Evolutionary conservation across 2,888 invertebrate species (phyloP), one percentile per base, ranked within the genome.

Genomic region (Homarus gammarus): DNA sequence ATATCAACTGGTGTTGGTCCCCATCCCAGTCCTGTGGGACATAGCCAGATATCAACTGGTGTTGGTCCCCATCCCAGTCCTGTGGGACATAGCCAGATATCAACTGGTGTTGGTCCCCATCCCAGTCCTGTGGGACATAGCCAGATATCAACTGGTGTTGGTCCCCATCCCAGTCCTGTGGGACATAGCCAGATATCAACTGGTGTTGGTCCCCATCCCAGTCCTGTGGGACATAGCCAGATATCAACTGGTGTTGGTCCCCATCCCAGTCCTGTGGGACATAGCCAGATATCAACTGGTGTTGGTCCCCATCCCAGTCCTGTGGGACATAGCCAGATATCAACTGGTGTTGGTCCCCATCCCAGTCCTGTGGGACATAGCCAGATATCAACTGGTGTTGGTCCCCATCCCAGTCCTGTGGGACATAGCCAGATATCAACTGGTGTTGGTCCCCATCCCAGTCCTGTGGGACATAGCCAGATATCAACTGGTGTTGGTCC

Each of bases 51-150:
- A 33, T 33, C 56, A 36, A 56, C 72, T 73, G 73, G 36, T 18
- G 33, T 68, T 8, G 33, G 36, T 15, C 33, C 73, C n/a, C 51
- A 51, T 27, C 72, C 18, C 31, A 82, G 82, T 40, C 82, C 82
- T 22, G 56, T 12, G 22, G 22, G 12, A 44, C 77, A 27, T 5
- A 27, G 77, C 27, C 49, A 49, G 3, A 8, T 49, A 33, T 18
- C 31, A 77, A 51, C 22, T 49, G 15, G 10, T 27, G 49, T 49
- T 77, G 31, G 18, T 27, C 40, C 75, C 12, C 77, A 36, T 33
- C 31, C 77, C 27, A 77, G 77, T 31, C 51, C 51, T 12, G 27
- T 77, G 31, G 33, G n/a, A 31, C 77, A 77, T n/a, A 31, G 49
- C 8, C 56, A 56, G 18, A 12, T 56, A 2, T 18, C 56, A 22